These are phyloP conservation scores for Xiphophorus hellerii DNA, from an alignment of 2,113 vertebrate species.

Conservation along the genomic window DNA sequence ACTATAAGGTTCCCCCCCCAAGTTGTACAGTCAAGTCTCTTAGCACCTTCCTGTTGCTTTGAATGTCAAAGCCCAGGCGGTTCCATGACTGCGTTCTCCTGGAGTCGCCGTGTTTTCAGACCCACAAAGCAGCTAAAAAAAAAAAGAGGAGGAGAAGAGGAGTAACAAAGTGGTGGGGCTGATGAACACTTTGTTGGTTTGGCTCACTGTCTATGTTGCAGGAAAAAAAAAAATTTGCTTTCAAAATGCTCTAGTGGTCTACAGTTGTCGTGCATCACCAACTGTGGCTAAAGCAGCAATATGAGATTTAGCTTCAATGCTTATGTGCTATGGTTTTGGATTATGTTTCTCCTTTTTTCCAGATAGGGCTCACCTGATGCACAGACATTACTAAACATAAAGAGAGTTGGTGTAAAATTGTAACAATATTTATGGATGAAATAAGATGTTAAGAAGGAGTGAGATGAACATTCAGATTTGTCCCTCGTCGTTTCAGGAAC, in stretches of 20 bases:
- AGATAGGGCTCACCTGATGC: constrained; percentile 3
- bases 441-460: neutral
- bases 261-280: constrained; percentile 68
- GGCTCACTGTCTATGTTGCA: constrained; percentile 62
- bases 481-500: constrained; percentile 21
- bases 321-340: constrained; percentile 16
- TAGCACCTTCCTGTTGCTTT: constrained; percentile 57
- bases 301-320: constrained; percentile 34
- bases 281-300: constrained; percentile 80
- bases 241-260: constrained; percentile 78
- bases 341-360: too few relatives aligned
- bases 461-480: constrained; percentile 1
- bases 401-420: neutral
- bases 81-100: constrained; percentile 51
- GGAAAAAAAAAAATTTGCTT: constrained; percentile 1
- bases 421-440: neutral
- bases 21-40: constrained; percentile 58
- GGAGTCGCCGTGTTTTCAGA: constrained; percentile 63
- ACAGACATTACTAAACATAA: neutral
- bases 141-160: constrained; percentile 25
- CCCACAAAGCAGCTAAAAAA: constrained; percentile 77
- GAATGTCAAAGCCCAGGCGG: constrained; percentile 77
- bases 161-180: constrained; percentile 44
- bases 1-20: constrained; percentile 61
- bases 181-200: constrained; percentile 66